phyloP scores from a whole-genome alignment of 2,113 vertebrate species.

The Hippocampus guttulatus region DNA sequence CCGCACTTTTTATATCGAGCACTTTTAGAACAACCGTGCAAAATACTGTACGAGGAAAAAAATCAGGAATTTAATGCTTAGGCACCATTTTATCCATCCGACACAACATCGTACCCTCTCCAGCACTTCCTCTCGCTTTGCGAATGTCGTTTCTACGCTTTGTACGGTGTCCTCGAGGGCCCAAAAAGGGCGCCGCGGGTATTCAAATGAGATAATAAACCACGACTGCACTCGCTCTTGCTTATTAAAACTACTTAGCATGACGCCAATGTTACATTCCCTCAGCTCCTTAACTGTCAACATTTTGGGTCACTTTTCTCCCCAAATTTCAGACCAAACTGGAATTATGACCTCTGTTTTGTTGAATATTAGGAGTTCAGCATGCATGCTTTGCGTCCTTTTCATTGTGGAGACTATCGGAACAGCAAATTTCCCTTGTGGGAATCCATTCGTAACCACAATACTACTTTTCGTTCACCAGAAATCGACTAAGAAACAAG shows the following conservation, averaged over 20 bases:
- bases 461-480: not conserved
- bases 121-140: not conserved
- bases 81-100: too few relatives aligned
- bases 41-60: too few relatives aligned
- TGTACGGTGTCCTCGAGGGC: not conserved
- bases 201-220: not conserved
- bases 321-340: not conserved
- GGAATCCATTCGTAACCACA: not conserved
- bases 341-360: not conserved
- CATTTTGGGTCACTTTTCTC: not conserved
- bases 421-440: not conserved
- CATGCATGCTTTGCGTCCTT: not conserved
- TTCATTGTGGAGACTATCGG: not conserved
- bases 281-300: not conserved
- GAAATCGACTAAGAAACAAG: constrained; percentile 4
- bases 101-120: not conserved
- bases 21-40: too few relatives aligned
- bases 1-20: too few relatives aligned
- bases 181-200: not conserved
- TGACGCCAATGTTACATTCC: not conserved
- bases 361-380: not conserved
- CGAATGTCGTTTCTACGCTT: not conserved
- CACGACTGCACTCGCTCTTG: not conserved
- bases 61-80: not conserved
- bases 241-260: not conserved